Percentiles rank a stretch among this genome's conserved stretches.
Evolutionary conservation across 2,888 invertebrate species (phyloP).

Genomic region (Rhingia campestris): DNA sequence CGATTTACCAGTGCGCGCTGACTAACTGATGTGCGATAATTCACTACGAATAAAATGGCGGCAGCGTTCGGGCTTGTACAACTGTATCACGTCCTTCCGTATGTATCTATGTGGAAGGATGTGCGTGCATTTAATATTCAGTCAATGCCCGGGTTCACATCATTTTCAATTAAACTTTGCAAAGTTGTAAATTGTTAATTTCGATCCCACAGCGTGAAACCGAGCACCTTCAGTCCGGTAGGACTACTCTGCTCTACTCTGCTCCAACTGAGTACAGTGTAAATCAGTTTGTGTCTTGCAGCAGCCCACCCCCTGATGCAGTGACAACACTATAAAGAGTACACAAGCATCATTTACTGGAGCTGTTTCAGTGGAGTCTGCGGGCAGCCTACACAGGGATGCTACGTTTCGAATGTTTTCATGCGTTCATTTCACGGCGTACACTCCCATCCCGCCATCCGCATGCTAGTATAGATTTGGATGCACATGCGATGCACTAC

Average conservation of each 20-base stretch:
- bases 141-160: constrained; percentile 59
- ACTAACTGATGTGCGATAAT: constrained; percentile 48
- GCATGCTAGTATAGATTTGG: neutral
- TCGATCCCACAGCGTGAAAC: constrained; percentile 53
- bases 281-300: constrained; percentile 4
- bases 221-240: constrained; percentile 7
- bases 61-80: neutral
- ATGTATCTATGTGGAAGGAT: constrained; percentile 22
- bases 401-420: constrained; percentile 12
- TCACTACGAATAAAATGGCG: constrained; percentile 13
- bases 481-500: constrained; percentile 15
- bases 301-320: neutral
- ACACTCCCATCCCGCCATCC: neutral
- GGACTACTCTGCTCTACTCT: neutral
- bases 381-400: neutral
- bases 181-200: constrained; percentile 70
- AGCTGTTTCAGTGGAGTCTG: neutral
- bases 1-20: constrained; percentile 6
- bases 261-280: neutral
- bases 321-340: neutral
- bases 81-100: constrained; percentile 5
- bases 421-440: neutral
- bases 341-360: constrained; percentile 32
- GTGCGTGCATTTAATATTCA: constrained; percentile 59
- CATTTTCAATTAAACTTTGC: constrained; percentile 71